These are phyloP conservation scores for Toxonevra muliebris DNA, from an alignment of 2,888 invertebrate genomes.

Conservation along the genomic window DNA sequence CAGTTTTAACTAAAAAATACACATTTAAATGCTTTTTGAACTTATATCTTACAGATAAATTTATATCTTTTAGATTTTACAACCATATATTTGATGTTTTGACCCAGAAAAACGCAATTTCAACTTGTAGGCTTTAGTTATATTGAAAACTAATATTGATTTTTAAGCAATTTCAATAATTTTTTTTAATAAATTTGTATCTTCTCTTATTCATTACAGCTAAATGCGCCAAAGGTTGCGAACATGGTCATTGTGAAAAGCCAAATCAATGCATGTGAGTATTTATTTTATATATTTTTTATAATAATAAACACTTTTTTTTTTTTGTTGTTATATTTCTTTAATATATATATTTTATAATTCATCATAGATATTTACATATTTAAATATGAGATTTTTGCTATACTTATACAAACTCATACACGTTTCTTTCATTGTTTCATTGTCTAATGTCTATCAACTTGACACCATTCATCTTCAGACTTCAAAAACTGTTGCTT, in stretches of 20 bases:
- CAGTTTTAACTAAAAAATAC: too few species aligned
- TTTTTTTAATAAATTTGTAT: constrained; percentile 38
- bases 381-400: neutral
- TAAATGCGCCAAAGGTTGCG: constrained; percentile 92
- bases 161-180: constrained; percentile 9
- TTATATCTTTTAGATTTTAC: too few species aligned
- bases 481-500: too few species aligned
- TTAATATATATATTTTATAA: too few species aligned
- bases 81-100: too few species aligned
- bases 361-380: neutral
- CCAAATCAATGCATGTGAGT: constrained; percentile 98
- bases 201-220: constrained; percentile 76
- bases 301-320: neutral
- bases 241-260: constrained; percentile 90
- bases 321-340: neutral
- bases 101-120: too few species aligned
- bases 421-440: constrained; percentile 3
- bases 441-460: too few species aligned
- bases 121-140: too few species aligned
- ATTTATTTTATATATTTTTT: constrained; percentile 36
- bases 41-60: too few species aligned
- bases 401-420: neutral
- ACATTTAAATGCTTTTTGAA: too few species aligned
- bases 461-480: too few species aligned
- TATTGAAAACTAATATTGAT: too few species aligned